phyloP scores from a whole-genome alignment of 2,113 vertebrate species.

The Equus quagga region DNA sequence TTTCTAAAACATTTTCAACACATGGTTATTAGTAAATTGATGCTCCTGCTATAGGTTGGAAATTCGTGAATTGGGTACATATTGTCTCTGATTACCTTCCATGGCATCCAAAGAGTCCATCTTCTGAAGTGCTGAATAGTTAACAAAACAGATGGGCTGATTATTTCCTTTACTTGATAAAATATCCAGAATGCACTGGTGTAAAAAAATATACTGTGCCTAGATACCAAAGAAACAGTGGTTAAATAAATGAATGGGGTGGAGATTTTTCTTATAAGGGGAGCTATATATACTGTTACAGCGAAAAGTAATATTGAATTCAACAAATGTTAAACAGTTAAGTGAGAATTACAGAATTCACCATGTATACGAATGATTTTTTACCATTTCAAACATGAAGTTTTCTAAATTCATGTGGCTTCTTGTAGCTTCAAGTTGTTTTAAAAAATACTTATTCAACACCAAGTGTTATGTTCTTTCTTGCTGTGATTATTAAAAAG shows the following conservation, averaged over 20 bases:
- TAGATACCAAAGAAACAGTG: constrained; percentile 79
- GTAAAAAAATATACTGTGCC: constrained; percentile 98
- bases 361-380: background rate
- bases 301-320: constrained; percentile 6
- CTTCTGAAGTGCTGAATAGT: constrained; percentile 98
- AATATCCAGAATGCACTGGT: constrained; percentile 97
- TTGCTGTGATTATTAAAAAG: constrained; percentile 26
- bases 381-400: background rate
- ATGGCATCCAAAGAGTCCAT: constrained; percentile 99
- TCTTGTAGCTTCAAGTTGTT: background rate
- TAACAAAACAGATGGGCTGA: constrained; percentile 97
- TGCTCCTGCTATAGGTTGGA: background rate
- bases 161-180: constrained; percentile 94
- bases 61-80: constrained; percentile 44
- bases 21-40: constrained; percentile 36
- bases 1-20: background rate
- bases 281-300: background rate
- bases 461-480: constrained; percentile 1
- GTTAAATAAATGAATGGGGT: background rate
- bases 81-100: constrained; percentile 92
- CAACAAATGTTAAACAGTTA: constrained; percentile 37
- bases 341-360: constrained; percentile 7
- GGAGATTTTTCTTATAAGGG: background rate
- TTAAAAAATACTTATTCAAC: background rate
- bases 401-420: constrained; percentile 3